Percentiles rank a stretch among this genome's conserved stretches.
Evolutionary conservation across 2,797 vertebrate species (phyloP).

Genomic region (Sebastes oblongus): DNA sequence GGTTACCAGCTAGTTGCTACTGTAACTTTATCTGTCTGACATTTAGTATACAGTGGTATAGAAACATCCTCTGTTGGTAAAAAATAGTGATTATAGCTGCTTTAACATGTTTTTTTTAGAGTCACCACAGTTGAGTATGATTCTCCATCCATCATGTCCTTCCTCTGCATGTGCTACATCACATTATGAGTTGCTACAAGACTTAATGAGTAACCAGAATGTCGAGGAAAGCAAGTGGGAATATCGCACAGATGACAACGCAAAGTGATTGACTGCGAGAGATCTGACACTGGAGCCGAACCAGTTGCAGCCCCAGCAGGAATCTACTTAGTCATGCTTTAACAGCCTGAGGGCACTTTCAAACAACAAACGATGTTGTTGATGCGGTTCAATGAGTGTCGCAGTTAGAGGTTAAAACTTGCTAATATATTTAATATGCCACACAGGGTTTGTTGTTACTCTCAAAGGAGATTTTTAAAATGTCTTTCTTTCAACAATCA

Average conservation of each 20-base stretch:
- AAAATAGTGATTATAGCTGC: conserved; percentile 1
- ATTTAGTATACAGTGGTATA: too few relatives aligned
- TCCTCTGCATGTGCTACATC: background rate
- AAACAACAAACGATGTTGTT: conserved; percentile 61
- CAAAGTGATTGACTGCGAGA: conserved; percentile 42
- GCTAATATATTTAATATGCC: conserved; percentile 51
- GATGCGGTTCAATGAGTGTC: conserved; percentile 38
- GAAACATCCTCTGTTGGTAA: background rate
- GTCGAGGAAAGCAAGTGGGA: conserved; percentile 37
- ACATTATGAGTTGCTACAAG: conserved; percentile 51
- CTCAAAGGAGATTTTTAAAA: conserved; percentile 18
- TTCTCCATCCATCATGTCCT: background rate
- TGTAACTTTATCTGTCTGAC: too few relatives aligned
- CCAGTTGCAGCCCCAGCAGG: conserved; percentile 46
- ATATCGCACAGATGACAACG: conserved; percentile 33
- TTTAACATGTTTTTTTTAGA: background rate
- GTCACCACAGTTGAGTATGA: too few relatives aligned
- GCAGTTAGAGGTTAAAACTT: conserved; percentile 46
- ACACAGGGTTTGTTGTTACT: conserved; percentile 24
- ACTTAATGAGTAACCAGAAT: conserved; percentile 30
- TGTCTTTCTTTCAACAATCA: background rate
- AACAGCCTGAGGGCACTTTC: conserved; percentile 65
- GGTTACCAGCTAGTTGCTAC: too few relatives aligned
- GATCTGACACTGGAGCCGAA: conserved; percentile 47
- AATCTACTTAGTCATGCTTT: conserved; percentile 58